Conservation (phyloP, 2,888 invertebrate species). For the Archips crataeganus region DNA sequence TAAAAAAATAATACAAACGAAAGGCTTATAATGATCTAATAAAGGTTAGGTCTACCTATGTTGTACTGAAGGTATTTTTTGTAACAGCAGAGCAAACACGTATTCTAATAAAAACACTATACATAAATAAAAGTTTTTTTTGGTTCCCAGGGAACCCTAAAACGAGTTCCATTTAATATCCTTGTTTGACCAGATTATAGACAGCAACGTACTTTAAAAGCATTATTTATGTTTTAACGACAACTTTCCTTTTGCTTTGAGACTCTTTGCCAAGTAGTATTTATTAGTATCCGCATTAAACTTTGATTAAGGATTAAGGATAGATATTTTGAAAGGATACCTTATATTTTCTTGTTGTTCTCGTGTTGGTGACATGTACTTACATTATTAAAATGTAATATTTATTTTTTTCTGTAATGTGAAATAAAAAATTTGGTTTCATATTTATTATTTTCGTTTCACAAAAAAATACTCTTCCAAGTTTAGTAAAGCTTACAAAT, state of each 20-base stretch:
- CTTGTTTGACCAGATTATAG: conserved; percentile 3
- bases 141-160: background rate
- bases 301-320: background rate
- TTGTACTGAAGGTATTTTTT: too few relatives aligned
- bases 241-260: conserved; percentile 7
- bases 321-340: background rate
- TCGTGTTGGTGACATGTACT: too few relatives aligned
- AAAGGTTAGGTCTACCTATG: too few relatives aligned
- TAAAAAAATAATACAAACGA: too few relatives aligned
- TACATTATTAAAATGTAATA: too few relatives aligned
- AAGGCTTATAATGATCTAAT: too few relatives aligned
- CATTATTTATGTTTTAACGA: background rate
- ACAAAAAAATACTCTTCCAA: background rate
- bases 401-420: too few relatives aligned
- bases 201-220: background rate
- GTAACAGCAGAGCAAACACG: background rate
- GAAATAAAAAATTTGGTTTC: background rate
- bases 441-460: background rate
- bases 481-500: background rate
- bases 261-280: background rate
- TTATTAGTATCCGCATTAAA: background rate
- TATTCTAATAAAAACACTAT: background rate
- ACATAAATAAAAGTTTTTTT: background rate
- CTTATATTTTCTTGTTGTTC: too few relatives aligned
- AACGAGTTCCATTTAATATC: background rate